Conservation (phyloP, 2,888 invertebrate species). For the Stictocephala bisonia region DNA sequence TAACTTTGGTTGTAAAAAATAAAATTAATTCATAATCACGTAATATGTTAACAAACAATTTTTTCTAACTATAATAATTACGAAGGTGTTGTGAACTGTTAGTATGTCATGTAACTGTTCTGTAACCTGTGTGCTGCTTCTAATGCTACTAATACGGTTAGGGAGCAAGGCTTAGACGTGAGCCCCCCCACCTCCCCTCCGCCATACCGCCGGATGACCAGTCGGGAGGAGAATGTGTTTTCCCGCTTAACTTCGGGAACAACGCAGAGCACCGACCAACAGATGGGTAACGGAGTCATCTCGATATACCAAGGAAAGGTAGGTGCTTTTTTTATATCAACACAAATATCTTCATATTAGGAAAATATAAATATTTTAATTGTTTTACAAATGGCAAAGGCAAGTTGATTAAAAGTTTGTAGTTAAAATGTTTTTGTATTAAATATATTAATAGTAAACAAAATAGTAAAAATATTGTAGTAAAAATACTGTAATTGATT, state of each 20-base stretch:
- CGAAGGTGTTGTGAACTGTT: neutral
- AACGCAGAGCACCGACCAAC: conserved; percentile 66
- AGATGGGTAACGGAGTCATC: conserved; percentile 68
- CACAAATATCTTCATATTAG: too few species aligned
- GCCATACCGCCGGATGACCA: conserved; percentile 66
- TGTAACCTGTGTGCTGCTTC: conserved; percentile 38
- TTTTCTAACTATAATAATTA: neutral
- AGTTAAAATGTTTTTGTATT: too few species aligned
- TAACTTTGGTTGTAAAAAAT: neutral
- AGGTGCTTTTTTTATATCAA: too few species aligned
- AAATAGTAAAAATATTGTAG: too few species aligned
- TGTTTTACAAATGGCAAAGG: too few species aligned
- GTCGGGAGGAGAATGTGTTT: conserved; percentile 76
- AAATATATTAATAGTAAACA: too few species aligned
- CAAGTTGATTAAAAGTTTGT: too few species aligned
- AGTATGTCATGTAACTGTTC: neutral
- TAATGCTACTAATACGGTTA: conserved; percentile 56
- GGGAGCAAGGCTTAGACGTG: conserved; percentile 69
- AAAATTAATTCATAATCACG: neutral
- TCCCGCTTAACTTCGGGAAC: conserved; percentile 75
- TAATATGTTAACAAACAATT: neutral
- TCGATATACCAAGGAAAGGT: conserved; percentile 72
- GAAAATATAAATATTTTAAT: too few species aligned
- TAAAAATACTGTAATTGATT: too few species aligned
- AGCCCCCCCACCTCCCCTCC: conserved; percentile 73